phyloP scores from a whole-genome alignment of 2,888 invertebrate species.

The Matsumyia berberina region DNA sequence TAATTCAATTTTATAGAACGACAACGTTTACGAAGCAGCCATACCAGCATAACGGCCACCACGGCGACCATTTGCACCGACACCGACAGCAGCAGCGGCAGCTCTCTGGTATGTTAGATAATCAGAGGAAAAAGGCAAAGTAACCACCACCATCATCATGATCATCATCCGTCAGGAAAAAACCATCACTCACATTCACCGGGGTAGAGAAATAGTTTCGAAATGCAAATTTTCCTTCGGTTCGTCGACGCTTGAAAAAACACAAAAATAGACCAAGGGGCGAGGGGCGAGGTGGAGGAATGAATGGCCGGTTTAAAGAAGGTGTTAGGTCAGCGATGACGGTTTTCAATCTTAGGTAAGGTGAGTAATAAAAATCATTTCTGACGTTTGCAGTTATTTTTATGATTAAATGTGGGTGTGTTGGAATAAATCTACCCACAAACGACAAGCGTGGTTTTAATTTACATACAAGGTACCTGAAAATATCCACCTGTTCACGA shows the following conservation, averaged over 20 bases:
- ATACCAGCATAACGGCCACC: conserved; percentile 15
- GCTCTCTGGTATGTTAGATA: conserved; percentile 42
- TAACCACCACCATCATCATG: conserved; percentile 55
- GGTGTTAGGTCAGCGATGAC: conserved; percentile 9
- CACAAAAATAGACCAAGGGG: background rate
- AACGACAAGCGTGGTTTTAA: too few species aligned
- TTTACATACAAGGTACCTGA: too few species aligned
- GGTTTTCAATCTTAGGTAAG: conserved; percentile 14
- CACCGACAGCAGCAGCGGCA: conserved; percentile 2
- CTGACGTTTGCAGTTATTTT: conserved; percentile 20
- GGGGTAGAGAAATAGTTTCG: conserved; percentile 38
- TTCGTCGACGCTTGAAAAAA: conserved; percentile 17
- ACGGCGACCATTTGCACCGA: background rate
- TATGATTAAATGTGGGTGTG: background rate
- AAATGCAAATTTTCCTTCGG: conserved; percentile 61
- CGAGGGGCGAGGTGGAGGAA: background rate
- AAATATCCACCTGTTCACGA: too few species aligned
- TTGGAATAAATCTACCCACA: too few species aligned
- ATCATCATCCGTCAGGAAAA: conserved; percentile 63
- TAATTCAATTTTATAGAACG: conserved; percentile 68
- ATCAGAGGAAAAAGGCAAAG: conserved; percentile 51
- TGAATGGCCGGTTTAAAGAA: conserved; percentile 4
- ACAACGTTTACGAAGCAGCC: conserved; percentile 60
- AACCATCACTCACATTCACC: conserved; percentile 57
- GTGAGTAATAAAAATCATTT: conserved; percentile 42